Evolutionary conservation across 2,797 vertebrate species (phyloP), one percentile per base, ranked within the genome.

Genomic region (Gadopsis bispinosus): DNA sequence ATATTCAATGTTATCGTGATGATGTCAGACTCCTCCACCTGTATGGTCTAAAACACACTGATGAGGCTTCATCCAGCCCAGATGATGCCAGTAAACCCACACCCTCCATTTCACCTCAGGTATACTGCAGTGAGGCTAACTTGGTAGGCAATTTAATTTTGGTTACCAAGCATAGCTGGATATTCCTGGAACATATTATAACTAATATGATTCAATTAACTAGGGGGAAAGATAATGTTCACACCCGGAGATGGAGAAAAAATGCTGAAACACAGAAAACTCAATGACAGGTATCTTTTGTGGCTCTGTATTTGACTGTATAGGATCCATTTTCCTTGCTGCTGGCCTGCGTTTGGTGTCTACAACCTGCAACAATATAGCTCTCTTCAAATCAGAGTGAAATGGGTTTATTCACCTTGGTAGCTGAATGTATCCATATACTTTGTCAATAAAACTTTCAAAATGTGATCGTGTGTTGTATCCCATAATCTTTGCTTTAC

Each of bases 81-180:
- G 37, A n/a, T 33, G 3, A 51, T 19, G 13, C 4, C 47, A 35
- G 37, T 20, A 5, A 61, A 7, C 13, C 11, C 13, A 53, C 26
- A 9, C n/a, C 26, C 56, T 47, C 26, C 61, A 37, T 47, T 13
- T 14, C 54, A 56, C 43, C 33, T 51, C 9, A 72, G n/a, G 58
- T 20, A 61, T 26, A 26, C 26, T 26, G 26, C 26, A 26, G 33
- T 54, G 33, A 53, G 37, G 58, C 14, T n/a, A 60, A 51, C 73
- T 50, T 59, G 29, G 63, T 43, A 33, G 8, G 47, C 22, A 69
- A 65, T 45, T 56, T 67, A 41, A 60, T 62, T 72, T 71, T 39
- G 56, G 79, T 80, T 78, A 73, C 73, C 50, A 83, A 66, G 77
- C 77, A 76, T 83, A 79, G 71, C 9, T 64, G 64, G 29, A 62